Conservation (phyloP, 2,113 vertebrate species). For the Indri indri region DNA sequence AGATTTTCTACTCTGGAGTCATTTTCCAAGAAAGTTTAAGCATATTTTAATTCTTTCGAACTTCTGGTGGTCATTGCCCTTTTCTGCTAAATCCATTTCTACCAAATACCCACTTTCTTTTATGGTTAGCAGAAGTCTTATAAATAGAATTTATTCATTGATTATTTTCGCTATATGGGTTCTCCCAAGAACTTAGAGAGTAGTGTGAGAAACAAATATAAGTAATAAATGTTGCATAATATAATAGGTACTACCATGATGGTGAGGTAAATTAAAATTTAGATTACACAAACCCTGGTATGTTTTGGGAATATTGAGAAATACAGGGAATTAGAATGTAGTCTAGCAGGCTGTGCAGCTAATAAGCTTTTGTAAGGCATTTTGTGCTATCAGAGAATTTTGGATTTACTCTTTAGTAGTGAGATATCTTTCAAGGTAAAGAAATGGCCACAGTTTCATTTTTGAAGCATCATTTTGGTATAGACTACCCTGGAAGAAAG, state of each 20-base stretch:
- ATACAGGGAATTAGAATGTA: not conserved
- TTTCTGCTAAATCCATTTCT: constrained; percentile 5
- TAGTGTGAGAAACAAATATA: constrained; percentile 25
- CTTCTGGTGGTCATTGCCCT: not conserved
- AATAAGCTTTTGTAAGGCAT: not conserved
- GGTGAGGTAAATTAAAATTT: not conserved
- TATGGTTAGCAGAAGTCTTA: not conserved
- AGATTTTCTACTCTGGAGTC: not conserved
- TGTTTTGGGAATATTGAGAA: not conserved
- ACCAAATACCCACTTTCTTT: not conserved
- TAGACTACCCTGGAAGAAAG: not conserved
- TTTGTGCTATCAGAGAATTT: not conserved
- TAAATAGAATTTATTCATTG: not conserved
- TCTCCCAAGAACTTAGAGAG: not conserved
- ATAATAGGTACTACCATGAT: not conserved
- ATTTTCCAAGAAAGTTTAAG: not conserved
- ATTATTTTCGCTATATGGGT: not conserved
- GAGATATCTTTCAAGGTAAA: not conserved
- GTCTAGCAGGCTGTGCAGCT: not conserved
- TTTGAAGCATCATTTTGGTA: not conserved
- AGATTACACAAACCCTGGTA: not conserved
- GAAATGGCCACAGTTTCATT: not conserved
- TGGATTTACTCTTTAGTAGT: not conserved
- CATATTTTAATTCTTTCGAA: not conserved
- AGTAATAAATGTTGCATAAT: not conserved